These are phyloP conservation scores for Hephaestus fuliginosus DNA, from an alignment of 2,797 vertebrate genomes.

Conservation along the genomic window DNA sequence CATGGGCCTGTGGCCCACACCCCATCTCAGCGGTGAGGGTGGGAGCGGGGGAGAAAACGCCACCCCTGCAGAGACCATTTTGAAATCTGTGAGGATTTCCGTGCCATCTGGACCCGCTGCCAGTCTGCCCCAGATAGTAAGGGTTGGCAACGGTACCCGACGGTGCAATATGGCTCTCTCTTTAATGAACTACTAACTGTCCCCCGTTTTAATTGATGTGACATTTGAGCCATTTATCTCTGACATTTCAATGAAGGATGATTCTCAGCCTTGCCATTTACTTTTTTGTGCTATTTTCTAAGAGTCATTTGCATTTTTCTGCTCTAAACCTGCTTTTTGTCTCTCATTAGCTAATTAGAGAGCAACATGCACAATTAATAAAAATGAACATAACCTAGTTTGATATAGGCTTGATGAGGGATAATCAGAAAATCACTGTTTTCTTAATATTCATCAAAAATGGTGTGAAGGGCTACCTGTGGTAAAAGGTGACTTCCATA, in stretches of 20 bases:
- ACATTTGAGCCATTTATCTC: constrained; percentile 90
- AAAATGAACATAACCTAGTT: constrained; percentile 86
- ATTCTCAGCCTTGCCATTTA: constrained; percentile 88
- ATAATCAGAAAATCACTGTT: constrained; percentile 82
- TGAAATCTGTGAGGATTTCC: constrained; percentile 88
- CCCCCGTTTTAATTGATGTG: constrained; percentile 89
- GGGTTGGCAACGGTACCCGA: constrained; percentile 88
- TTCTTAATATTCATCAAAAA: constrained; percentile 82
- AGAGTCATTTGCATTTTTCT: constrained; percentile 86
- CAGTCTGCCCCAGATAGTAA: constrained; percentile 88
- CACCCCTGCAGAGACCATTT: constrained; percentile 88
- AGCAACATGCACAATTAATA: constrained; percentile 85
- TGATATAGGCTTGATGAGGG: constrained; percentile 83
- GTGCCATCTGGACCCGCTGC: constrained; percentile 88
- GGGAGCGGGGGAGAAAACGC: constrained; percentile 82
- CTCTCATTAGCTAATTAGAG: constrained; percentile 86
- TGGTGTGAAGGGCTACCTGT: constrained; percentile 81
- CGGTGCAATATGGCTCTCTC: constrained; percentile 89
- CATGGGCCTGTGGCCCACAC: constrained; percentile 82
- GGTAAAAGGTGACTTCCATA: constrained; percentile 84
- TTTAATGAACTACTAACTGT: constrained; percentile 90
- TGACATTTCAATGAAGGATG: constrained; percentile 89
- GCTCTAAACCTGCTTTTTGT: constrained; percentile 85
- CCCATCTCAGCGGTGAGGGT: constrained; percentile 83
- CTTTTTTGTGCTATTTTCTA: constrained; percentile 88